Evolutionary conservation across 1,140 invertebrate genomes (phyloP), one percentile per base, ranked within the genome.

Genomic region (Zaprionus inermis): DNA sequence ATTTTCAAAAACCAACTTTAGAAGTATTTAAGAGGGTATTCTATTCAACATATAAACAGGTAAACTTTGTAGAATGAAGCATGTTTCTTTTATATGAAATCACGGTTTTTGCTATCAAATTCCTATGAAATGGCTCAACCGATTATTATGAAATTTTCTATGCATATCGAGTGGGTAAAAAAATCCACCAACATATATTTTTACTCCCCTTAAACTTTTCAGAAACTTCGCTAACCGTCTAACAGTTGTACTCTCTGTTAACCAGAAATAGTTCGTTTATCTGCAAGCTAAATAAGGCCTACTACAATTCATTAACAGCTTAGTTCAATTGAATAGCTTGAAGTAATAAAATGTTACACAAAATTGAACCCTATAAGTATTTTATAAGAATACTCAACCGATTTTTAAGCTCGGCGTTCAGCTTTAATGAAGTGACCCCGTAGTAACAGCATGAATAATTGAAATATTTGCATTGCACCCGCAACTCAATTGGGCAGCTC

Each of bases 21-120:
- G 10, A 32, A 24, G 5, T 44, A 34, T 55, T 72, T 44, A 28
- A 72, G 38, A 30, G 7, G 1, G 14, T 11, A n/a, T 9, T 28
- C 46, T 52, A 34, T 9, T 18, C 32, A 36, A 36, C 32, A 44
- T 14, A 41, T 59, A 16, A 49, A 22, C 70, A 72, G 70, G 70
- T 72, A 72, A 72, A 28, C 18, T 18, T 12, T 5, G 44, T 49
- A 49, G 18, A 22, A 11, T 22, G 14, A n/a, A n/a, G n/a, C n/a
- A n/a, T n/a, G n/a, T n/a, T n/a, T n/a, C n/a, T n/a, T n/a, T n/a
- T n/a, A n/a, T n/a, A n/a, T n/a, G n/a, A n/a, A n/a, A n/a, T n/a
- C n/a, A n/a, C n/a, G n/a, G n/a, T n/a, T n/a, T n/a, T n/a, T n/a
- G n/a, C n/a, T n/a, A n/a, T n/a, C n/a, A n/a, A n/a, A n/a, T n/a